Percentiles rank a stretch among this genome's conserved stretches.
phyloP scores from a whole-genome alignment of 2,797 vertebrate genomes.

The Discoglossus pictus region DNA sequence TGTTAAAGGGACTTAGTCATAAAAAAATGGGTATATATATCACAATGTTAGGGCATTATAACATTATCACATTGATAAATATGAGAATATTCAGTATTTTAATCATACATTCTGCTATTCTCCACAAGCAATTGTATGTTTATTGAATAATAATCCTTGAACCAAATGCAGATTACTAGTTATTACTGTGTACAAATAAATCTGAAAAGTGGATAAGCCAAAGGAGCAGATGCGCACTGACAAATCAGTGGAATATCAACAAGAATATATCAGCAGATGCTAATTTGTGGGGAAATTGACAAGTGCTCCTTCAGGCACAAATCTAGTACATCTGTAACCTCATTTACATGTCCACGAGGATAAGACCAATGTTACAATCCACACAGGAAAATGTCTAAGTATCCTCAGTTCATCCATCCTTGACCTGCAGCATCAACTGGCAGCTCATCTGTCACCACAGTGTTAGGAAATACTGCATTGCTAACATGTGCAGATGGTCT shows the following conservation, averaged over 20 bases:
- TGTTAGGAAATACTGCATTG: slow-evolving; percentile 46
- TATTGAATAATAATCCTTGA: no score
- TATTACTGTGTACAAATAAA: not conserved
- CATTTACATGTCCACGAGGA: slow-evolving; percentile 48
- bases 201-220: slow-evolving; percentile 11
- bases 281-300: slow-evolving; percentile 51
- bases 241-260: slow-evolving; percentile 32
- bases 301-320: slow-evolving; percentile 48
- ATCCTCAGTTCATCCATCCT: slow-evolving; percentile 50
- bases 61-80: no score
- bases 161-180: no score
- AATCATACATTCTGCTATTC: no score
- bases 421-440: slow-evolving; percentile 48
- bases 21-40: no score
- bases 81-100: no score
- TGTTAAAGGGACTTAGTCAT: no score
- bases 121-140: no score
- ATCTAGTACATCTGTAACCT: slow-evolving; percentile 50
- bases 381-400: slow-evolving; percentile 46
- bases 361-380: slow-evolving; percentile 45
- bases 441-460: slow-evolving; percentile 49
- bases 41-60: no score
- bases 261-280: slow-evolving; percentile 49
- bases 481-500: slow-evolving; percentile 51
- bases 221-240: not conserved